A percentile compares a stretch with the other conserved stretches of the same genome.
Evolutionary conservation across 2,888 invertebrate species (phyloP).

Genomic region (Tholera decimalis): DNA sequence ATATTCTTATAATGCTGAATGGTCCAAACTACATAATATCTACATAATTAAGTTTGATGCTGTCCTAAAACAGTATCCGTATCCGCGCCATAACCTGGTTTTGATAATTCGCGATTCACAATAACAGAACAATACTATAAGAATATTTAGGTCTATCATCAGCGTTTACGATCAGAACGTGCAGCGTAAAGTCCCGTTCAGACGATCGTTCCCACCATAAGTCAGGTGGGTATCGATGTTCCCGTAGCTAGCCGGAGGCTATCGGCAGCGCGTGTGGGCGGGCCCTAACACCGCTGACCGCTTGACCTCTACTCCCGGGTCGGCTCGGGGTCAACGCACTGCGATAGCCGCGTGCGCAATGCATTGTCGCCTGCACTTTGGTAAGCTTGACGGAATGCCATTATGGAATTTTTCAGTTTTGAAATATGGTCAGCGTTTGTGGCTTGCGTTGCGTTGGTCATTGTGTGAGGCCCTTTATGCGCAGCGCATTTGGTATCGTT

Average conservation of each 20-base stretch:
- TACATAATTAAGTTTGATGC: no score
- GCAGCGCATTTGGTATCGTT: not conserved
- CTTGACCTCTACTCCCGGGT: conserved; percentile 86
- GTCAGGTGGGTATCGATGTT: conserved; percentile 55
- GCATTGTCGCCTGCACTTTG: conserved; percentile 81
- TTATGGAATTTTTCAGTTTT: conserved; percentile 71
- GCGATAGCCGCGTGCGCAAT: conserved; percentile 67
- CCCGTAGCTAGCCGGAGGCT: conserved; percentile 68
- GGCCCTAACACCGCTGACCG: conserved; percentile 83
- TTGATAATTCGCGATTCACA: not conserved
- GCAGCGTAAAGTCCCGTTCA: conserved; percentile 67
- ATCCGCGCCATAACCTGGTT: no score
- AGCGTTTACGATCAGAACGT: conserved; percentile 53
- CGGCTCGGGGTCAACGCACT: conserved; percentile 85
- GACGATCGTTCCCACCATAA: conserved; percentile 65
- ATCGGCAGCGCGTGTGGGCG: conserved; percentile 75
- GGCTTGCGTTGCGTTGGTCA: conserved; percentile 5
- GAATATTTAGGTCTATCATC: conserved; percentile 50
- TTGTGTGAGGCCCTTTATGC: conserved; percentile 7
- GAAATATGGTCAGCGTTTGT: conserved; percentile 49
- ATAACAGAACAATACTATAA: conserved; percentile 40
- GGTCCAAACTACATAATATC: no score
- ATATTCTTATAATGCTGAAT: not conserved
- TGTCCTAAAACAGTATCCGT: not conserved
- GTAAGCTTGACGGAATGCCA: conserved; percentile 72